Evolutionary conservation across 2,888 invertebrate genomes (phyloP), one percentile per base, ranked within the genome.

Genomic region (Dynastes tityus): DNA sequence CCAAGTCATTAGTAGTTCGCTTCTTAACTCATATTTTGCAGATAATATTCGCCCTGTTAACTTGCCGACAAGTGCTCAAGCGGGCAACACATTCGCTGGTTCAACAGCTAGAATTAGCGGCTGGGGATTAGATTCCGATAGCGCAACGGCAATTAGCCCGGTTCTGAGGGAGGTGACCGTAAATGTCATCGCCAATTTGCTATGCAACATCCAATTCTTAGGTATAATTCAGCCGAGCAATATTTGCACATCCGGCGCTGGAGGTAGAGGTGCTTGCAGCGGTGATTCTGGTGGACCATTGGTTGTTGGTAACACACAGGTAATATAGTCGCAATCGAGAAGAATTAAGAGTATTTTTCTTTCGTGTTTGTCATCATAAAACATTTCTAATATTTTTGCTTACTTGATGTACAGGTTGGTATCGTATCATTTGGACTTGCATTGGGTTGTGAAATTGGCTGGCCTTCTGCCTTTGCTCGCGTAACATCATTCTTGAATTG

Each of bases 211-310:
- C 2, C 87, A 87, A 73, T 90, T 88, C 82, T 85, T 87, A 0
- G 85, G 89, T 2, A 77, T 83, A 0, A 86, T 91, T 32, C 87
- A 88, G 27, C 84, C 83, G 8, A 88, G 88, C 71, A 90, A 91
- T 80, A 82, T 92, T 9, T 92, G 91, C 81, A 89, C 90, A 40
- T 86, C 86, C 27, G 91, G 91, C 0, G 78, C 82, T 0, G 86
- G 86, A 0, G 87, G 88, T 0, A 88, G 87, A 22, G 90, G 90
- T 0, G 90, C 90, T 2, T 91, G 91, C 80, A 90, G 89, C 49
- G 90, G 90, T 0, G 90, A 90, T 80, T 89, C 89, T 11, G 89
- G 89, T 61, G 89, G 89, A 29, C 82, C 85, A 8, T 76, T 13
- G 68, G 64, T 13, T 67, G 45, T 45, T 45, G 11, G 0, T 11